These are phyloP conservation scores for Cyanistes caeruleus DNA, from an alignment of 2,113 vertebrate genomes.

Conservation along the genomic window DNA sequence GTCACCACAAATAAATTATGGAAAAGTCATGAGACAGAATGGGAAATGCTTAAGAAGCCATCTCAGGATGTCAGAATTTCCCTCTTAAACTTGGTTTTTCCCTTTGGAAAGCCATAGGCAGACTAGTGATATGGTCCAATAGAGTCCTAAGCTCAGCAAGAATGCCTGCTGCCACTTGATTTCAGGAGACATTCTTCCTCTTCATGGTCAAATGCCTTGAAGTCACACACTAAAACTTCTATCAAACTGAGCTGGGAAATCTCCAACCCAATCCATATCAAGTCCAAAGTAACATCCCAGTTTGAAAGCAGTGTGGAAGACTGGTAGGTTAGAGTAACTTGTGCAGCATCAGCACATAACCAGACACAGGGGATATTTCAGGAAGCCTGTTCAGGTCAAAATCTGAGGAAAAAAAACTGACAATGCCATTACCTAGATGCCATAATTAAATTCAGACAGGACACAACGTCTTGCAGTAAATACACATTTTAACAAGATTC, in stretches of 20 bases:
- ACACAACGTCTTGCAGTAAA: background rate
- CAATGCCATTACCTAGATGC: too few relatives aligned
- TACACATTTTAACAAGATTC: background rate
- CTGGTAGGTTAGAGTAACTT: background rate
- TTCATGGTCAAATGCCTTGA: background rate
- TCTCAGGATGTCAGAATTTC: background rate
- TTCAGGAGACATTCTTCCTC: background rate
- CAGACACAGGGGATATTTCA: background rate
- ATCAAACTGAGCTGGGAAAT: background rate
- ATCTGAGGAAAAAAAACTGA: background rate
- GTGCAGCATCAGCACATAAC: background rate
- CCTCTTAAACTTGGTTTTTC: background rate
- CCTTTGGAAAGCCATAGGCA: background rate
- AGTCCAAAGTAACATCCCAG: background rate
- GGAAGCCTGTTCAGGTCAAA: background rate
- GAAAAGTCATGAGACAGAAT: constrained; percentile 2
- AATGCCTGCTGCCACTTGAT: background rate
- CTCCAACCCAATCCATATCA: background rate
- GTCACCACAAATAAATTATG: background rate
- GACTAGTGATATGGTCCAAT: background rate
- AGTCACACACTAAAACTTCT: background rate
- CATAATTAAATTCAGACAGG: background rate
- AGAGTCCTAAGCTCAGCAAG: background rate
- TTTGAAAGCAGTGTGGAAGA: constrained; percentile 59
- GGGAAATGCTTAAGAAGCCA: background rate